Conservation (phyloP, 1,140 invertebrate species). For the Drosophila setifemur region DNA sequence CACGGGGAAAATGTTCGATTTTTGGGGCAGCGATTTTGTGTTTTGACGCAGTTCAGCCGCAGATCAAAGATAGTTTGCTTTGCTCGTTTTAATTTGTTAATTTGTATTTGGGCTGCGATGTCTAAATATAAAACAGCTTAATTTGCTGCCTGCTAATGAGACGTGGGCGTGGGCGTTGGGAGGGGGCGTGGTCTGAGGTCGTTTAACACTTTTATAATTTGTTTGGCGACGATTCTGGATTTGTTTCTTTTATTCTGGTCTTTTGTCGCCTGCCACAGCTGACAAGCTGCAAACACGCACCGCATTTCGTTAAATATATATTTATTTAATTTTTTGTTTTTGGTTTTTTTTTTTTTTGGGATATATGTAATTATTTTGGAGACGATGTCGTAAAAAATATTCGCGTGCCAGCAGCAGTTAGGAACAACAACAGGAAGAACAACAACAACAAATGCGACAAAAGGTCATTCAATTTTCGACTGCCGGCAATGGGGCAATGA, state of each 20-base stretch:
- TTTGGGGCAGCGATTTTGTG: constrained; percentile 50
- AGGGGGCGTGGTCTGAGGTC: constrained; percentile 24
- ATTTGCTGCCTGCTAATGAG: constrained; percentile 76
- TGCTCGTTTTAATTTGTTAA: constrained; percentile 69
- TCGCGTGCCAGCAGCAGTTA: constrained; percentile 55
- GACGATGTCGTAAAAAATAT: constrained; percentile 78
- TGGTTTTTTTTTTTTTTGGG: constrained; percentile 4
- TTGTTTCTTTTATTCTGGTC: constrained; percentile 42
- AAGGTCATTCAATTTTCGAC: constrained; percentile 66
- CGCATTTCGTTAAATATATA: constrained; percentile 7
- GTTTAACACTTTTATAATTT: constrained; percentile 72
- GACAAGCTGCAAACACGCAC: constrained; percentile 64
- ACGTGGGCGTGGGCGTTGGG: background rate
- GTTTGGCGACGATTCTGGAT: constrained; percentile 35
- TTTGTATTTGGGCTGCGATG: constrained; percentile 45
- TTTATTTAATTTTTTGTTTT: background rate
- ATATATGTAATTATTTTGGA: constrained; percentile 50
- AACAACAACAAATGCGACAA: constrained; percentile 54
- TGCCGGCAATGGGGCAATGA: constrained; percentile 75
- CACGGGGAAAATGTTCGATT: constrained; percentile 44
- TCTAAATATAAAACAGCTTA: constrained; percentile 75
- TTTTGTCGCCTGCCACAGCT: constrained; percentile 59
- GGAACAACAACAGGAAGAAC: constrained; percentile 40
- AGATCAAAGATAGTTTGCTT: constrained; percentile 68
- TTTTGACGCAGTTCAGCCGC: constrained; percentile 57